Evolutionary conservation across 2,888 invertebrate genomes (phyloP), one percentile per base, ranked within the genome.

Genomic region (Diachrysia chrysitis): DNA sequence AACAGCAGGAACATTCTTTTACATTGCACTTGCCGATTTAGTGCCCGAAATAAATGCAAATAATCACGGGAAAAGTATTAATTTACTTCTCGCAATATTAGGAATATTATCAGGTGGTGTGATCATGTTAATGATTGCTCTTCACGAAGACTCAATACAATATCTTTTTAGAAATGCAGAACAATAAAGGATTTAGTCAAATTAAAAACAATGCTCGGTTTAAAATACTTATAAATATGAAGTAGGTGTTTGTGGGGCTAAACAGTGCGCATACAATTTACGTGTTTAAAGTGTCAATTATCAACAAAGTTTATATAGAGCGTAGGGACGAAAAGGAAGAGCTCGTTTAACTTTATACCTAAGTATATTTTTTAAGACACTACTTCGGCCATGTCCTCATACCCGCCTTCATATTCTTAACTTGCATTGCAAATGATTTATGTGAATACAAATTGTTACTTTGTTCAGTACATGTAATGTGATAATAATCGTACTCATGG

Each of bases 1-100:
- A 12, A 97, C 98, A 2, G 98, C 97, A 6, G 98, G 98, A 2
- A 97, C 97, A 63, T 98, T 98, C 88, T 94, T 98, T 17, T 98
- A 98, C 86, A 97, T 98, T 71, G 97, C 97, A 4, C 95, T 98
- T 63, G 97, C 98, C 0, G 97, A 98, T 91, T 95, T 98, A 94
- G 97, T 98, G 65, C 96, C 96, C 7, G 96, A 96, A 90, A 94
- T 96, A 87, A 95, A 96, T 84, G 91, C 92, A 73, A 95, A 95
- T 83, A 93, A 95, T 82, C 91, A 95, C 78, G 93, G 94, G 1
- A 96, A 96, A 83, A 90, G 95, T 65, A 88, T 96, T 60, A 95
- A 96, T 73, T 94, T 97, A 72, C 73, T 97, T 17, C 92, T 97
- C 63, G 97, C 97, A 81, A 91, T 97, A 23, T 77, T 96, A 10